Base-by-base conservation (phyloP, 2,888 invertebrate genomes). In the Oscheius sp. region DNA sequence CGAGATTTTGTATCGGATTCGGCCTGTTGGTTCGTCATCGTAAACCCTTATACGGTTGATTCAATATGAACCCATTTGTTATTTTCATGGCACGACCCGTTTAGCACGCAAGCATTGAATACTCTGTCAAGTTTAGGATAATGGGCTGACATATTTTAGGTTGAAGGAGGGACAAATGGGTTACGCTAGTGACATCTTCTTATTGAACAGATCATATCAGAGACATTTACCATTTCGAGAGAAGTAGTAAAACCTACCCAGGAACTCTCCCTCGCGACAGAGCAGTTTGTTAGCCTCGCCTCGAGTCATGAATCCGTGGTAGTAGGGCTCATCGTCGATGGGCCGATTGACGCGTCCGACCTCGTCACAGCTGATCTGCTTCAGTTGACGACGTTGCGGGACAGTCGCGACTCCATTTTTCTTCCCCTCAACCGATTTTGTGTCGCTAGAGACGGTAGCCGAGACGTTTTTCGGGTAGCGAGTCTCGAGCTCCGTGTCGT, bases 231-330 rank as follows among this genome's bases (percentile, higher is more conserved):
- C 21, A 21, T 21, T 21, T 21, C 21, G 21, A 21, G 21, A 21
- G 21, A 21, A 21, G 21, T 21, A 51, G 60, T 5, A 2, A 11
- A n/a, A 47, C 21, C 5, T 4, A 74, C 74, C 74, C 51, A 81
- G 55, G 63, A 83, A 83, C 50, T 83, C 79, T 7, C 83, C 83
- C 37, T 79, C 74, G 42, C 76, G 58, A 9, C 47, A 62, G 33
- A 83, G 55, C 73, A 80, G 60, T 21, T 74, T 21, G 21, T 79
- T 77, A n/a, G 74, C 65, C 47, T 83, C 83, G 0, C 37, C 73
- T 50, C 75, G 32, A 10, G 75, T 77, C 73, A 83, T 73, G 73
- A 78, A 81, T 42, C 83, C 83, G 47, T 80, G 81, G 55, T 77
- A 81, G 55, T 70, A 81, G 7, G 74, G 75, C 47, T 79, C 58